Percentiles rank a stretch among this genome's conserved stretches.
These are phyloP conservation scores for Hesperophylax magnus DNA, from an alignment of 1,140 invertebrate species.

Conservation along the genomic window DNA sequence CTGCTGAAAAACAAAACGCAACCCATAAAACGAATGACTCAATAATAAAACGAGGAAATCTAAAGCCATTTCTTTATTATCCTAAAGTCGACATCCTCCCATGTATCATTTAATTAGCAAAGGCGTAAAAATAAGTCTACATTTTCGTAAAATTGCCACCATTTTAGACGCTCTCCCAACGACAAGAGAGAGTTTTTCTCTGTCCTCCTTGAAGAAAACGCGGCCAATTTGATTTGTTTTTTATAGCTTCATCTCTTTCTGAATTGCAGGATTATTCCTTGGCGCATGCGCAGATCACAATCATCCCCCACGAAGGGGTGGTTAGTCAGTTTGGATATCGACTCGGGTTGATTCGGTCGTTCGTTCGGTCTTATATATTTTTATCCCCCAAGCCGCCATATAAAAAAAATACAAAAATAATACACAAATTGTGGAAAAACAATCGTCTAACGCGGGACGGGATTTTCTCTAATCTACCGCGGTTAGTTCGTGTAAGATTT, in stretches of 20 bases:
- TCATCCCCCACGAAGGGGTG: not conserved
- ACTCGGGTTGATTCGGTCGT: constrained; percentile 7
- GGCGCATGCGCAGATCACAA: not conserved
- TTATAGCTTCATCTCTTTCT: constrained; percentile 19
- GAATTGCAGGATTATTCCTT: constrained; percentile 4
- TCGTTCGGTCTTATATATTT: not conserved
- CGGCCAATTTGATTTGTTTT: not conserved
- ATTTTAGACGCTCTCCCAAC: not conserved
- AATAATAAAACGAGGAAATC: too few species aligned
- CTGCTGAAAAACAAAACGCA: too few species aligned
- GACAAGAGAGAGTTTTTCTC: not conserved
- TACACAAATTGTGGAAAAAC: not conserved
- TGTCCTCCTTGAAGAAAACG: constrained; percentile 2
- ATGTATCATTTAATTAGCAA: constrained; percentile 22
- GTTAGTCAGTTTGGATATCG: constrained; percentile 12
- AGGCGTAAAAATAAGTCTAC: constrained; percentile 21
- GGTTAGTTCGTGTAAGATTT: not conserved
- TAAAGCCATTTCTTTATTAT: too few species aligned
- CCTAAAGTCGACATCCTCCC: not conserved
- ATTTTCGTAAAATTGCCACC: constrained; percentile 22
- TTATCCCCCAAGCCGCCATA: constrained; percentile 3
- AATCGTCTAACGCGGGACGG: not conserved
- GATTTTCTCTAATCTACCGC: not conserved
- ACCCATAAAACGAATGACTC: too few species aligned
- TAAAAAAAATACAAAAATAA: constrained; percentile 20